Conservation (phyloP, 2,888 invertebrate genomes). For the Idaea straminata region DNA sequence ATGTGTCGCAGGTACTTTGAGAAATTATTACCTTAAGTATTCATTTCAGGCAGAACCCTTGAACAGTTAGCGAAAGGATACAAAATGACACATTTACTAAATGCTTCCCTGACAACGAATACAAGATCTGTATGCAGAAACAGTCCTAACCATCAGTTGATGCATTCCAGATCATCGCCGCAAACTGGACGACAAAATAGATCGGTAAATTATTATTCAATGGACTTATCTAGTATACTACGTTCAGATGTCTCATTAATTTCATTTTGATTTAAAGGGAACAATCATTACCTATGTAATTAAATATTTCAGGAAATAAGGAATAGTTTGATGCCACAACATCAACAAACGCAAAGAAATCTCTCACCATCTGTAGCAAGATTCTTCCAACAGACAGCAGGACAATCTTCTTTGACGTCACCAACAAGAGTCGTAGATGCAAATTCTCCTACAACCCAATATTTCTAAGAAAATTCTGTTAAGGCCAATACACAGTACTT, state of each 20-base stretch:
- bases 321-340: conserved; percentile 33
- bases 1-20: neutral
- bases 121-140: conserved; percentile 24
- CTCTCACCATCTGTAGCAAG: conserved; percentile 70
- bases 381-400: conserved; percentile 65
- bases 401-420: conserved; percentile 55
- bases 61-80: conserved; percentile 67
- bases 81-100: conserved; percentile 55
- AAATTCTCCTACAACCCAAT: conserved; percentile 36
- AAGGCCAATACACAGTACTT: neutral
- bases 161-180: conserved; percentile 28
- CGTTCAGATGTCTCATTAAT: no score
- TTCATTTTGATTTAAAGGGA: no score
- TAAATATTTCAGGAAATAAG: conserved; percentile 40
- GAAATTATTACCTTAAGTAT: neutral
- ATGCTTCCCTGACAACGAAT: conserved; percentile 20
- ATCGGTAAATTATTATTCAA: conserved; percentile 36
- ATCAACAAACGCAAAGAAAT: conserved; percentile 44
- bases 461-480: conserved; percentile 16
- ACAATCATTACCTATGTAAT: neutral
- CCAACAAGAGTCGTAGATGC: conserved; percentile 37
- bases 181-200: conserved; percentile 36
- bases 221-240: no score
- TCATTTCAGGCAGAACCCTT: conserved; percentile 61
- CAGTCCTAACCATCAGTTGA: no score